Evolutionary conservation across 2,888 invertebrate species (phyloP), one percentile per base, ranked within the genome.

Genomic region (Heliconius charithonia): DNA sequence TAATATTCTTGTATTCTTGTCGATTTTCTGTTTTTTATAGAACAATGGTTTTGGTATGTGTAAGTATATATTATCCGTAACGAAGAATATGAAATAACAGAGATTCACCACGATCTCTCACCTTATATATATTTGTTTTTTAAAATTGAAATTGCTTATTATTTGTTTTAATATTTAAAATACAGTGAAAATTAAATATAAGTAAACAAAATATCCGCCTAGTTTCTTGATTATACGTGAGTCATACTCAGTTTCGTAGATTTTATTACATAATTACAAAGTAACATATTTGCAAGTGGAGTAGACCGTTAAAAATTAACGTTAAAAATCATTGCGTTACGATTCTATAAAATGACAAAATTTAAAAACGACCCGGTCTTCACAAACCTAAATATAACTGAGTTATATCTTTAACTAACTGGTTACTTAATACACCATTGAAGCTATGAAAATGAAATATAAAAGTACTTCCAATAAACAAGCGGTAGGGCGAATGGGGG

Each of bases 391-490:
- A 71, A 25, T 74, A 41, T 74, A 41, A 41, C 59, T 22, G 41
- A 41, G 41, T 73, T 73, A 62, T 74, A 41, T 74, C 63, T 74
- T 63, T 41, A 86, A 84, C 85, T 88, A 91, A 91, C 91, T 88
- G 87, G 86, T 90, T 88, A 85, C 89, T 90, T 91, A 91, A 90
- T 89, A 89, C 88, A 86, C 87, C 87, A 89, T 90, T 89, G 86
- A 89, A 87, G 88, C 86, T 87, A 86, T 89, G 87, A 90, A 90
- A 91, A 90, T 89, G 90, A 89, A 92, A 92, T 91, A 93, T 92
- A 93, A 93, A 93, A 93, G 92, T 93, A 90, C 89, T 91, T 91
- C 89, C 94, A 92, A 93, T 94, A 94, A 93, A 94, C 92, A 94
- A 91, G 91, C 90, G 87, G 89, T 89, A 82, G 81, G 85, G 84